These are phyloP conservation scores for Pontoporia blainvillei DNA, from an alignment of 2,113 vertebrate genomes.

Conservation along the genomic window DNA sequence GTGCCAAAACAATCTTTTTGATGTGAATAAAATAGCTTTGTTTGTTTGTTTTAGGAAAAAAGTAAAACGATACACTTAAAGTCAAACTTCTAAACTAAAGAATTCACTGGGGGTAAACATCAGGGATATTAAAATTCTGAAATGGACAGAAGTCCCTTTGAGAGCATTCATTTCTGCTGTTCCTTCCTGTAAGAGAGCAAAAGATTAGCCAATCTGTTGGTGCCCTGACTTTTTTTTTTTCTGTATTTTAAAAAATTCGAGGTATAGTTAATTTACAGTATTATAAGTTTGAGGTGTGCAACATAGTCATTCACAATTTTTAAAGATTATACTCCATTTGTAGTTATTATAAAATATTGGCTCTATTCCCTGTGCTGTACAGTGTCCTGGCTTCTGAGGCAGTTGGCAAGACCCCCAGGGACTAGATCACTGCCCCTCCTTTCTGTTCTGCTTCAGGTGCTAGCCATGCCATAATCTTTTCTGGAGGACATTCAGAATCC, in stretches of 20 bases:
- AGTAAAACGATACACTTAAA: not conserved
- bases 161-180: not conserved
- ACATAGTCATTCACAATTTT: not conserved
- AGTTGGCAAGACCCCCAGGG: not conserved
- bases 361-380: not conserved
- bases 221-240: not conserved
- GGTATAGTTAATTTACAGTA: not conserved
- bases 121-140: not conserved
- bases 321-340: not conserved
- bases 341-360: not conserved
- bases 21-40: not conserved
- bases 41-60: not conserved
- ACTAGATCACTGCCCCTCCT: not conserved
- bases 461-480: not conserved
- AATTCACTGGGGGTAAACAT: not conserved
- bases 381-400: not conserved
- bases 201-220: not conserved
- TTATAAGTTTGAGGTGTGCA: not conserved
- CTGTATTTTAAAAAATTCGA: not conserved
- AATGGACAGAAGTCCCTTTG: not conserved
- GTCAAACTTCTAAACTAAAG: not conserved
- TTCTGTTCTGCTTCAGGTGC: not conserved
- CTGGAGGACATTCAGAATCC: not conserved
- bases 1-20: not conserved
- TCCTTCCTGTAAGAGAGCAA: not conserved